phyloP scores from a whole-genome alignment of 2,113 vertebrate genomes.

The Bungarus multicinctus region DNA sequence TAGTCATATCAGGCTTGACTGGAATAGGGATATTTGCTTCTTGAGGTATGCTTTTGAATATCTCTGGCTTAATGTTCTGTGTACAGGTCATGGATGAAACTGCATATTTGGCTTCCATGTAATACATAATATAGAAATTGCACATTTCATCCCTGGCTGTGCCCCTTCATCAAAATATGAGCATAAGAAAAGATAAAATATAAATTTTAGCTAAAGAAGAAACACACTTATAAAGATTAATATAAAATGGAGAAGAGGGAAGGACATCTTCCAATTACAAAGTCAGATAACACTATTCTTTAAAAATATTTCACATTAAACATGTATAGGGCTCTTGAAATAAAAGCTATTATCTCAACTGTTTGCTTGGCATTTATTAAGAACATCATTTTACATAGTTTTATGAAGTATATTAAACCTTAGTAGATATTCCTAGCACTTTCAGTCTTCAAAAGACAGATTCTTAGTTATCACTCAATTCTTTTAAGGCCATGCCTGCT shows the following conservation, averaged over 20 bases:
- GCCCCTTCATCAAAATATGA: slow-evolving; percentile 71
- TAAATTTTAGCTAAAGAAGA: neutral
- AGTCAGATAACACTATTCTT: neutral
- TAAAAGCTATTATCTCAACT: slow-evolving; percentile 11
- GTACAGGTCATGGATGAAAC: slow-evolving; percentile 89
- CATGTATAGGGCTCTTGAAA: neutral
- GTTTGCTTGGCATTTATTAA: slow-evolving; percentile 16
- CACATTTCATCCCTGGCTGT: slow-evolving; percentile 96
- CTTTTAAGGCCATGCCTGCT: neutral
- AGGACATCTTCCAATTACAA: neutral
- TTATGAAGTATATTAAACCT: slow-evolving; percentile 13
- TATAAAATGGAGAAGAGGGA: neutral
- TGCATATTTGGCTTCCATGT: slow-evolving; percentile 89
- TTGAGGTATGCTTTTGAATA: slow-evolving; percentile 83
- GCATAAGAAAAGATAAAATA: neutral
- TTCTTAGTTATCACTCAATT: neutral
- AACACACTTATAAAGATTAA: neutral
- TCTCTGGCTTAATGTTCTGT: slow-evolving; percentile 74
- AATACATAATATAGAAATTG: slow-evolving; percentile 99
- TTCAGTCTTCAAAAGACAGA: neutral
- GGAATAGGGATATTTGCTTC: slow-evolving; percentile 86
- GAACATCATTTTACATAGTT: slow-evolving; percentile 3
- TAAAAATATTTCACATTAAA: slow-evolving; percentile 4
- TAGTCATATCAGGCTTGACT: slow-evolving; percentile 75
- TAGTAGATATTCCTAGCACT: neutral